Evolutionary conservation across 2,113 vertebrate species (phyloP), one percentile per base, ranked within the genome.

Genomic region (Ifrita kowaldi): DNA sequence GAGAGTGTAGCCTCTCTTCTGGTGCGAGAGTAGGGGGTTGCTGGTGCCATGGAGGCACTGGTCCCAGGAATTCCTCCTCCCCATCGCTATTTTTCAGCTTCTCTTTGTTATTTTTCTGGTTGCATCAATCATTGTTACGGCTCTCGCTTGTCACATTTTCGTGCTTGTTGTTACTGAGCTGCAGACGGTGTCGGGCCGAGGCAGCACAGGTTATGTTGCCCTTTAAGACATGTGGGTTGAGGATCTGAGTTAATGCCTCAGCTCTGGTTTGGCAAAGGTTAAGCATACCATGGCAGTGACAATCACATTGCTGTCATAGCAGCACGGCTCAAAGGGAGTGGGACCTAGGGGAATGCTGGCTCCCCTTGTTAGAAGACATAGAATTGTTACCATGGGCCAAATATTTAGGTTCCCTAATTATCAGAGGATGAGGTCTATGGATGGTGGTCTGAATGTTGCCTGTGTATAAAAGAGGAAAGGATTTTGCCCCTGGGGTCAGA

Each of bases 231-330:
- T 87, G 39, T 91, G 97, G 96, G 91, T 94, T 96, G 90, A 92
- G 83, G 90, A 97, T 95, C 95, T 81, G 93, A 94, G 71, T 97
- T 97, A 93, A 96, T 96, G 93, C 97, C 87, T 93, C 89, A 95
- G 94, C 95, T 96, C 89, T 96, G 95, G 85, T 94, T 95, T 98
- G 98, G 97, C 95, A 97, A 97, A 95, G 95, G 95, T 97, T 93
- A 95, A 96, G 95, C 97, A 98, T 97, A 97, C 97, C 97, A 98
- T 95, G 96, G 95, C 86, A 96, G 96, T 98, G 97, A 97, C 97
- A 97, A 67, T 78, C 81, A 79, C 97, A 97, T 98, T 97, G 90
- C 94, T 88, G 27, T 97, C 93, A 74, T 97, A 97, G 83, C 90
- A 96, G 91, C 93, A 69, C 9, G 13, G 75, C 89, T 94, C 87